Evolutionary conservation across 2,113 vertebrate species (phyloP).

Genomic region (Diadophis punctatus): DNA sequence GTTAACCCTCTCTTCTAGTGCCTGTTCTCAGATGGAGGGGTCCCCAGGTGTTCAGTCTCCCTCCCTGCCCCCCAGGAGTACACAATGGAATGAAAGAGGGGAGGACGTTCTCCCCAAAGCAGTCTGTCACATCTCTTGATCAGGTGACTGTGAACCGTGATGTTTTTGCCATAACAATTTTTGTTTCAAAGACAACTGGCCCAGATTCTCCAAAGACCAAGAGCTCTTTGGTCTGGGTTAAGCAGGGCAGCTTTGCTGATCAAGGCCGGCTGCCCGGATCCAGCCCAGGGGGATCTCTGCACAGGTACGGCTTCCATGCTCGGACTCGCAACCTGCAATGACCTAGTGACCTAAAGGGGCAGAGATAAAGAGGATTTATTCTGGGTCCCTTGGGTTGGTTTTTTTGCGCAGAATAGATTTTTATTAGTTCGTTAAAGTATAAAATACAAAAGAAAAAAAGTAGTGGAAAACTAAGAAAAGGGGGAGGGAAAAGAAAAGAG

Average conservation of each 20-base stretch:
- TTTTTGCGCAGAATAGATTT: too few species aligned
- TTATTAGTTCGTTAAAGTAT: too few species aligned
- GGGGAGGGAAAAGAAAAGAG: too few species aligned
- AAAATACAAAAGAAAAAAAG: too few species aligned
- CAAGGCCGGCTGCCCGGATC: neutral
- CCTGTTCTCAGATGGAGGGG: neutral
- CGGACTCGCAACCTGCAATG: neutral
- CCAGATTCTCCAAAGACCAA: neutral
- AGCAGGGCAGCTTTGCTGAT: neutral
- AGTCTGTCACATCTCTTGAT: neutral
- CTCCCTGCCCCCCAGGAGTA: neutral
- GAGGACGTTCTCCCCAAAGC: neutral
- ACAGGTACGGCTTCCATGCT: neutral
- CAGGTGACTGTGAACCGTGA: neutral
- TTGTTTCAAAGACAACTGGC: neutral
- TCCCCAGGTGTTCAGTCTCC: neutral
- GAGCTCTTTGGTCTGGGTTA: neutral
- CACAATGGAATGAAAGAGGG: neutral
- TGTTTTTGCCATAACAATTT: neutral
- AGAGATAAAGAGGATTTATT: too few species aligned
- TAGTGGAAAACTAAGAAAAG: too few species aligned
- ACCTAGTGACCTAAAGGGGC: neutral
- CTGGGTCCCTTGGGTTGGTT: too few species aligned
- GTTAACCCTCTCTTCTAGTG: neutral
- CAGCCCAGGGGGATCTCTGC: neutral